Evolutionary conservation across 2,797 vertebrate genomes (phyloP), one percentile per base, ranked within the genome.

Genomic region (Myioborus miniatus): DNA sequence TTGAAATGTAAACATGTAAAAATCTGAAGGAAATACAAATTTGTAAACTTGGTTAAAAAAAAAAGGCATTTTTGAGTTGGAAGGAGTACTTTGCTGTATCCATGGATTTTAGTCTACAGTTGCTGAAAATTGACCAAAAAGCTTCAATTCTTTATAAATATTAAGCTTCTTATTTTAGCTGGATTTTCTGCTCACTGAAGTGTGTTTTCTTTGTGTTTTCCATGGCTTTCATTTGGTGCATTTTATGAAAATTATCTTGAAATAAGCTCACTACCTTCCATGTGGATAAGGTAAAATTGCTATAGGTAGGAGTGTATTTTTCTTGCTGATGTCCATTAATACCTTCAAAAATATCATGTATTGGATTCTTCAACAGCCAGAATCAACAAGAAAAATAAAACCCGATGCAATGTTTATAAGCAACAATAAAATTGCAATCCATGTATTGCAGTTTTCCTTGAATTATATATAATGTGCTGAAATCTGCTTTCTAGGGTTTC

Each of bases 51-150:
- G 8, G 5, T 20, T 4, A n/a, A 64, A 71, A 49, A 24, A 34
- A 27, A 8, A 5, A 17, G 23, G 0, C 8, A 4, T 27, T 43
- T 0, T 14, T 72, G 9, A 2, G 1, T 74, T 74, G 37, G 15
- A 76, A 64, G 12, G 30, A 3, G 0, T 77, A 6, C 46, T 72
- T 69, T 29, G 6, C 20, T 83, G 6, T 6, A 43, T 39, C 5
- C 4, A 24, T 23, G 11, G 30, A 15, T 69, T 53, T 41, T 32
- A 5, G 15, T 52, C 19, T 63, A 52, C 39, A 58, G 37, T 19
- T 69, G 34, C 49, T 70, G n/a, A 67, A 70, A 81, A 67, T 13
- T n/a, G 11, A 64, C 41, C 9, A 76, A 13, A 60, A 47, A 49
- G 3, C 20, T 78, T 69, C 29, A 69, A 39, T 69, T 56, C 2